These are phyloP conservation scores for Acronicta alni DNA, from an alignment of 2,888 invertebrate species.

Conservation along the genomic window DNA sequence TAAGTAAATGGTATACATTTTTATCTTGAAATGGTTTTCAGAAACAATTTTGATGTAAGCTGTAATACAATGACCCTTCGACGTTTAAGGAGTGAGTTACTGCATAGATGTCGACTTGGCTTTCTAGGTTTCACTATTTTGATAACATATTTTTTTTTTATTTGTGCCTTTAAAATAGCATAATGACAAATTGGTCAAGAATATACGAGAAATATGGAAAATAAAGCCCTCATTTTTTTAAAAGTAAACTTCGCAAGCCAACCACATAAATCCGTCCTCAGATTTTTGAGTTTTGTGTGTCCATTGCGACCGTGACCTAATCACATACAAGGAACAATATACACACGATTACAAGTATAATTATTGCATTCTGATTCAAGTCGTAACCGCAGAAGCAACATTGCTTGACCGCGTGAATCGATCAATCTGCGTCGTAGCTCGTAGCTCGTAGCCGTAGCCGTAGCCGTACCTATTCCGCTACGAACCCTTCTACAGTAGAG, in stretches of 20 bases:
- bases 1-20: neutral
- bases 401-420: constrained; percentile 20
- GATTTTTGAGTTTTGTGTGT: constrained; percentile 6
- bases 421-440: constrained; percentile 13
- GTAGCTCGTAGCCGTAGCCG: no score
- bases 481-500: neutral
- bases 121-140: no score
- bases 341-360: constrained; percentile 19
- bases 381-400: constrained; percentile 14
- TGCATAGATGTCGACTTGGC: no score
- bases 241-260: no score
- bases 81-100: no score
- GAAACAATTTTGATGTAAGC: no score
- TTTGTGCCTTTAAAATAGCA: no score
- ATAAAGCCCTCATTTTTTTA: no score
- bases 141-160: no score
- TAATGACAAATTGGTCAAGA: neutral
- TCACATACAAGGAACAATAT: neutral
- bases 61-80: no score
- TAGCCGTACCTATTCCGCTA: constrained; percentile 19
- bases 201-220: no score
- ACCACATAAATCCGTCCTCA: constrained; percentile 34
- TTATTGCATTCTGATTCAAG: constrained; percentile 26
- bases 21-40: neutral
- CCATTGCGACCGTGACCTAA: constrained; percentile 14